Conservation (phyloP, 2,113 vertebrate species). For the Vulpes vulpes region DNA sequence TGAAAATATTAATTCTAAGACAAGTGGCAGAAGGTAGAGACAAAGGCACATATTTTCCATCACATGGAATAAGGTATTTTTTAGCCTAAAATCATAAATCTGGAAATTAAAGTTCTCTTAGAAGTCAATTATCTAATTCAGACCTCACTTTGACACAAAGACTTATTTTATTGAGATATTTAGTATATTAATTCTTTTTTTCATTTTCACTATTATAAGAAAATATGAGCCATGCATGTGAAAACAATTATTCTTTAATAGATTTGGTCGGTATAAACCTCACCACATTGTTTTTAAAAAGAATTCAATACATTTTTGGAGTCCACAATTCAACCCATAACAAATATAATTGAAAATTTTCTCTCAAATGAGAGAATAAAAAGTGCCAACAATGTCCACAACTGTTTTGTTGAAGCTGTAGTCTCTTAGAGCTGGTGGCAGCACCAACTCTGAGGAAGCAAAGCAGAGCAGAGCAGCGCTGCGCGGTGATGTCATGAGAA, state of each 20-base stretch:
- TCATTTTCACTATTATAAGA: neutral
- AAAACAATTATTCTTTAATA: neutral
- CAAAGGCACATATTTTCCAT: neutral
- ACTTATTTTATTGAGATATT: neutral
- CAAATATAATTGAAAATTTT: neutral
- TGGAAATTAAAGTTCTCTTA: neutral
- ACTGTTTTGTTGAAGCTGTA: neutral
- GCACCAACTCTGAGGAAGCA: neutral
- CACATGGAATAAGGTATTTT: neutral
- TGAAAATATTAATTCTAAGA: neutral
- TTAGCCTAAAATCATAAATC: neutral
- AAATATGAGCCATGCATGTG: neutral
- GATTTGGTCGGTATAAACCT: neutral
- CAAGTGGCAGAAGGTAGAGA: neutral
- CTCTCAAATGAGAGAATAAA: neutral
- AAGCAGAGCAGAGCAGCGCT: neutral
- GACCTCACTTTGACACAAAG: neutral
- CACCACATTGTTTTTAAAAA: neutral
- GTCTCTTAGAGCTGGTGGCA: neutral
- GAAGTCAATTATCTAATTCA: neutral
- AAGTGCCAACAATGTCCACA: neutral
- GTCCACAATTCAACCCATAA: neutral
- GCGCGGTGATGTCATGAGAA: rapidly evolving
- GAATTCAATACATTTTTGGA: neutral
- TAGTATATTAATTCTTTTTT: neutral